Conservation (phyloP, 1,140 invertebrate species). For the Drosophila littoralis region DNA sequence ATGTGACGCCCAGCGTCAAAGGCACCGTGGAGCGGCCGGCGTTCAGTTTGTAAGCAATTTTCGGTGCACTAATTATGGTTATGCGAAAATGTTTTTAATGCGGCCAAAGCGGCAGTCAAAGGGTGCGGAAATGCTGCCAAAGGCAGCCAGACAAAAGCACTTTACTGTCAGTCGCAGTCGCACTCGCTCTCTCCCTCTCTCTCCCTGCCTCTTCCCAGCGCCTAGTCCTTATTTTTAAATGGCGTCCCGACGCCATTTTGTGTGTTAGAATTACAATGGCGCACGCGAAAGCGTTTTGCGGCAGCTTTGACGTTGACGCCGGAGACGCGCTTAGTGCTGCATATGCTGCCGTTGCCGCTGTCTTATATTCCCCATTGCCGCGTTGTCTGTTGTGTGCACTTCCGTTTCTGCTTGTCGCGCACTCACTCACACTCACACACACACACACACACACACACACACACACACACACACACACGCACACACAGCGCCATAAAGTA, state of each 20-base stretch:
- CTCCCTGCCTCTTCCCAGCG: background rate
- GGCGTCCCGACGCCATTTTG: conserved; percentile 54
- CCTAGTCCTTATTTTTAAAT: conserved; percentile 15
- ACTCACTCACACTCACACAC: conserved; percentile 13
- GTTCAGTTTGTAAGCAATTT: conserved; percentile 29
- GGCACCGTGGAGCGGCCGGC: background rate
- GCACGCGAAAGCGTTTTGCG: conserved; percentile 42
- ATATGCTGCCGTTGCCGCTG: conserved; percentile 18
- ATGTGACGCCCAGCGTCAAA: conserved; percentile 37
- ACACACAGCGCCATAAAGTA: conserved; percentile 53
- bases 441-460: background rate
- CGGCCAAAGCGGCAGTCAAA: conserved; percentile 26
- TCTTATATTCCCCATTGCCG: conserved; percentile 29
- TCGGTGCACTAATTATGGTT: conserved; percentile 44
- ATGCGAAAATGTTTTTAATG: conserved; percentile 26
- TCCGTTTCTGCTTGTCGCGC: conserved; percentile 32
- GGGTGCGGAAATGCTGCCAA: conserved; percentile 38
- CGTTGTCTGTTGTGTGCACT: conserved; percentile 47
- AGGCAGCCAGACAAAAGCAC: conserved; percentile 34
- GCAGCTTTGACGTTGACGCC: conserved; percentile 45
- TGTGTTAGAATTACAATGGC: conserved; percentile 56
- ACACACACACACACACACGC: conserved; percentile 18
- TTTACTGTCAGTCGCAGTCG: background rate
- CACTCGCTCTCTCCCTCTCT: background rate
- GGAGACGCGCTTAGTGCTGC: conserved; percentile 34